Conservation (phyloP, 2,888 invertebrate species). For the Spodoptera exigua region DNA sequence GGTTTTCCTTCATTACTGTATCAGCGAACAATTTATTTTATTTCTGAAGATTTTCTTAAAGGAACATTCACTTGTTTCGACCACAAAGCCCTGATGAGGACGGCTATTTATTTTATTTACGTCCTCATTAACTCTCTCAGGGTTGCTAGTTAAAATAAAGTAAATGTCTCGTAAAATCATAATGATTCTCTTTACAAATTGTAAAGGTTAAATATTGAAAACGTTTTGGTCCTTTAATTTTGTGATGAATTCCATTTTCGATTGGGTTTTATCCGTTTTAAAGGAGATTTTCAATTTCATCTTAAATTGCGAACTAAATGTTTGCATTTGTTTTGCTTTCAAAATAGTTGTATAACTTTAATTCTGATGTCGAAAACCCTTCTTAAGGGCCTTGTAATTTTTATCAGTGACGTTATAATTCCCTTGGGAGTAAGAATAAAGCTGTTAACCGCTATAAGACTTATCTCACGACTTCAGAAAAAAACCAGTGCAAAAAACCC, state of each 20-base stretch:
- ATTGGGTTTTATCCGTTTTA: neutral
- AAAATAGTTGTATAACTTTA: too few relatives aligned
- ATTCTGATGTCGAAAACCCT: too few relatives aligned
- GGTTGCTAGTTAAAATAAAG: conserved; percentile 17
- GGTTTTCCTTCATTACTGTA: conserved; percentile 13
- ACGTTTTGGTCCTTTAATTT: neutral
- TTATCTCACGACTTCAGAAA: too few relatives aligned
- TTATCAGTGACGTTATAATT: too few relatives aligned
- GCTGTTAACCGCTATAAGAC: too few relatives aligned
- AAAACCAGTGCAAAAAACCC: too few relatives aligned
- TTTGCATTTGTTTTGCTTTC: too few relatives aligned
- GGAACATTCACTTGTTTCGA: conserved; percentile 42
- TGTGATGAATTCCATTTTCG: neutral
- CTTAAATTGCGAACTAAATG: too few relatives aligned
- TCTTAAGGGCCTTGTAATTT: too few relatives aligned
- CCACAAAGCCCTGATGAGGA: conserved; percentile 29
- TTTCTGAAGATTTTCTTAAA: conserved; percentile 7
- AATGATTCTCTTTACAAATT: conserved; percentile 25
- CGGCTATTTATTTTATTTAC: conserved; percentile 57
- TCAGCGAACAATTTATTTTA: conserved; percentile 10
- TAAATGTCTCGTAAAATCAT: conserved; percentile 13
- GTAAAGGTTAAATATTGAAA: neutral
- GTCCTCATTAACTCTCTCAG: conserved; percentile 45
- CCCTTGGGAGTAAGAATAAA: too few relatives aligned
- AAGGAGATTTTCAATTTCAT: too few relatives aligned